These are phyloP conservation scores for Leucoptera coffeella DNA, from an alignment of 2,888 invertebrate species.

Conservation along the genomic window DNA sequence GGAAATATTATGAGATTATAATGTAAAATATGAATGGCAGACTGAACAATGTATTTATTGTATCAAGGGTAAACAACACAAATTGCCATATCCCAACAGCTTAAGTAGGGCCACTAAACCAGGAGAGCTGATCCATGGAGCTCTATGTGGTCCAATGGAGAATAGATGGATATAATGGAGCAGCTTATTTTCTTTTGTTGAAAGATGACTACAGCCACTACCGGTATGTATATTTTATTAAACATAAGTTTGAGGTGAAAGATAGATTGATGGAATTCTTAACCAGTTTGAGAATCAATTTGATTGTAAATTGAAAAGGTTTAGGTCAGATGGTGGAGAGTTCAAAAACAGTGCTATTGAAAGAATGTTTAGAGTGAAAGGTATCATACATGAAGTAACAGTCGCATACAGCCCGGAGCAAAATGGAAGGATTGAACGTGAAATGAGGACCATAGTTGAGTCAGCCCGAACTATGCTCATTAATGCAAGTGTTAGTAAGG, in stretches of 20 bases:
- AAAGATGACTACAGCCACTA: not conserved
- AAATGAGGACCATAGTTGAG: conserved; percentile 13
- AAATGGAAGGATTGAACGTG: conserved; percentile 13
- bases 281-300: not conserved
- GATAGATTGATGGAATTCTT: not conserved
- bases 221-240: not conserved
- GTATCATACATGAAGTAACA: conserved; percentile 11
- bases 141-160: not conserved
- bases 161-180: not conserved
- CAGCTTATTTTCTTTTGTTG: not conserved
- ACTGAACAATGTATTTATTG: not conserved
- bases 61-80: not conserved
- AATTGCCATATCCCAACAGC: not conserved
- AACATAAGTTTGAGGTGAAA: not conserved
- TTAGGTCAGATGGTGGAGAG: conserved; percentile 9
- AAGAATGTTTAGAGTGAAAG: conserved; percentile 3
- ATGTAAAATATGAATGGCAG: not conserved
- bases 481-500: conserved; percentile 9
- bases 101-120: not conserved
- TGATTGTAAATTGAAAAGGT: not conserved
- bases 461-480: conserved; percentile 11
- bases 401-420: conserved; percentile 13
- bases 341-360: conserved; percentile 7
- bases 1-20: not conserved
- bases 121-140: not conserved